Percentiles rank a stretch among this genome's conserved stretches.
Conservation (phyloP, 2,113 vertebrate species). For the Catharus bicknelli region DNA sequence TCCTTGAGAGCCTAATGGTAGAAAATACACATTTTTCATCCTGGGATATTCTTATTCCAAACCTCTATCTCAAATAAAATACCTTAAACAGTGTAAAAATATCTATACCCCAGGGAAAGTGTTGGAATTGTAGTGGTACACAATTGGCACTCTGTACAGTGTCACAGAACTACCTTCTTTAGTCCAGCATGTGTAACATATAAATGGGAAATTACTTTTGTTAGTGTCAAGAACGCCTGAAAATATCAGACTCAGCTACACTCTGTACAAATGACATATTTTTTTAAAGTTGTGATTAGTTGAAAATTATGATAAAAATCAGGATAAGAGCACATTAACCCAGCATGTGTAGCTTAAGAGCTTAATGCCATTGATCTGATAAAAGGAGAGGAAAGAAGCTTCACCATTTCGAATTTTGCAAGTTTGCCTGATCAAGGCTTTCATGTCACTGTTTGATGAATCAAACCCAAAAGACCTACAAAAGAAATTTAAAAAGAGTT, state of each 20-base stretch:
- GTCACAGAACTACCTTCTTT: background rate
- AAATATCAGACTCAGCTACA: background rate
- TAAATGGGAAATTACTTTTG: background rate
- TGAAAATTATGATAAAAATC: background rate
- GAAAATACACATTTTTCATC: background rate
- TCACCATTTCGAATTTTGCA: background rate
- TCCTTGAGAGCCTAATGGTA: background rate
- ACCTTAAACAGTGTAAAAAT: background rate
- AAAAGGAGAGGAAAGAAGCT: constrained; percentile 30
- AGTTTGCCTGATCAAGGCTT: background rate
- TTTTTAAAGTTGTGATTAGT: background rate
- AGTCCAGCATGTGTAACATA: background rate
- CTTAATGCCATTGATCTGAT: background rate
- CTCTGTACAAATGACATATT: background rate
- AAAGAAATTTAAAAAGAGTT: background rate
- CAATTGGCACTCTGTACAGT: background rate
- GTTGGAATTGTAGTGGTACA: background rate
- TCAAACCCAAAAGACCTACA: background rate
- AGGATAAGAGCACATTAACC: constrained; percentile 1
- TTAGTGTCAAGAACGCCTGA: background rate
- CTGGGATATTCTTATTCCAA: background rate
- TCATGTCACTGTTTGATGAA: background rate
- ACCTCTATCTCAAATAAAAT: background rate
- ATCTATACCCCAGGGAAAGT: background rate
- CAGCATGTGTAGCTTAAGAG: constrained; percentile 2